These are phyloP conservation scores for Chaenocephalus aceratus DNA, from an alignment of 2,113 vertebrate species.

Conservation along the genomic window DNA sequence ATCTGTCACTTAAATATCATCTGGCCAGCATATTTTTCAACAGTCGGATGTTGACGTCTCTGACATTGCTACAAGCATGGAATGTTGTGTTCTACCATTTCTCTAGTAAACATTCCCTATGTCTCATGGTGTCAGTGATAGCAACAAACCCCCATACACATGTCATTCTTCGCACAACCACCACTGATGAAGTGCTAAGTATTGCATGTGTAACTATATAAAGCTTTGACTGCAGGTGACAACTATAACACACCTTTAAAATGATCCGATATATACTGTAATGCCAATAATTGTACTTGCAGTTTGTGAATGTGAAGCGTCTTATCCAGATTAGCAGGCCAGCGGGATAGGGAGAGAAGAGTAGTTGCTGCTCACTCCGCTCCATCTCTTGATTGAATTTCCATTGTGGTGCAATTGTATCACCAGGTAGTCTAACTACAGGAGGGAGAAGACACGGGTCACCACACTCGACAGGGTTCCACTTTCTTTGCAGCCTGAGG, in stretches of 20 bases:
- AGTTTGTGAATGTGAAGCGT: constrained; percentile 21
- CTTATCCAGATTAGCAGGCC: constrained; percentile 46
- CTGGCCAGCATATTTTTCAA: neutral
- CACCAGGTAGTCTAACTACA: constrained; percentile 53
- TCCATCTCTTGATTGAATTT: constrained; percentile 83
- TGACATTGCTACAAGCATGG: neutral
- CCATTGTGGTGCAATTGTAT: constrained; percentile 80
- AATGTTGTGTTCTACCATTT: neutral
- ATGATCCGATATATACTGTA: neutral
- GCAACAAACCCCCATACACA: constrained; percentile 9
- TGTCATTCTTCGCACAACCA: neutral
- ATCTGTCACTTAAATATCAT: neutral
- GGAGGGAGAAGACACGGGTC: constrained; percentile 67
- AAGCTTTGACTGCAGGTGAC: constrained; percentile 23
- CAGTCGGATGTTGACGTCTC: neutral
- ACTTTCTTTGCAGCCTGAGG: constrained; percentile 66
- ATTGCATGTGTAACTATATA: constrained; percentile 3
- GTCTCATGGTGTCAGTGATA: neutral
- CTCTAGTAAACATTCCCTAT: neutral
- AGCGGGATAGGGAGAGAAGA: constrained; percentile 46
- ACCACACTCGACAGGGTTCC: constrained; percentile 64
- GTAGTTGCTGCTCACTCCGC: constrained; percentile 51
- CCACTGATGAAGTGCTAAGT: neutral
- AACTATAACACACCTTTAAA: neutral
- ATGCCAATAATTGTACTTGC: constrained; percentile 56